phyloP scores from a whole-genome alignment of 2,113 vertebrate genomes.

The Bagarius yarrelli region DNA sequence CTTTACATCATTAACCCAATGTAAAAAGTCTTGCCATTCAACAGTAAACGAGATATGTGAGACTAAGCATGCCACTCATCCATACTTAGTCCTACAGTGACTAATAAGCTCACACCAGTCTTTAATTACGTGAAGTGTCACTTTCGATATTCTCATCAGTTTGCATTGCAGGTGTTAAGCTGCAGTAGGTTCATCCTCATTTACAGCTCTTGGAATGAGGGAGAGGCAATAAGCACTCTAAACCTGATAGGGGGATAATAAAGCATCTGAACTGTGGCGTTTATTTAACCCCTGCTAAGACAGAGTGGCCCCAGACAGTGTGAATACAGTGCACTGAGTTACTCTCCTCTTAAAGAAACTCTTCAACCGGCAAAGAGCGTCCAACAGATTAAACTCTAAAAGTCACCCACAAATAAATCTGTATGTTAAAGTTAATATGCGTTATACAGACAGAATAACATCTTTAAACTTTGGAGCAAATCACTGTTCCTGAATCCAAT shows the following conservation, averaged over 20 bases:
- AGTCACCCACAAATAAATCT: not conserved
- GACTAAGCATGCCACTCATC: slow-evolving; percentile 5
- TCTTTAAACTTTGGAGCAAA: not conserved
- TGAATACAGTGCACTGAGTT: slow-evolving; percentile 51
- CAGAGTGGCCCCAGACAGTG: slow-evolving; percentile 63
- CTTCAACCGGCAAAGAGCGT: not conserved
- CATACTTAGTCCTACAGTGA: slow-evolving; percentile 14
- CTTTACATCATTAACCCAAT: not conserved
- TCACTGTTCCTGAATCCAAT: not conserved
- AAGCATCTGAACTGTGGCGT: slow-evolving; percentile 69
- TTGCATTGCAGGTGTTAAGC: slow-evolving; percentile 23
- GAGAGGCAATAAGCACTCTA: not conserved
- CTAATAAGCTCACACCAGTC: slow-evolving; percentile 22
- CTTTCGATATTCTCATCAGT: slow-evolving; percentile 15
- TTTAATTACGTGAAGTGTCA: slow-evolving; percentile 33
- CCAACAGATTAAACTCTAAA: no score
- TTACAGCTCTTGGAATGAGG: not conserved
- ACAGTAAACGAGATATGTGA: slow-evolving; percentile 15
- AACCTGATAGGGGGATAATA: slow-evolving; percentile 3
- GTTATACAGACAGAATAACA: not conserved
- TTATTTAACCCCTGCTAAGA: slow-evolving; percentile 58
- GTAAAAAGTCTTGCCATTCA: not conserved
- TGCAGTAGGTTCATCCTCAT: slow-evolving; percentile 16
- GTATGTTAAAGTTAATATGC: not conserved
- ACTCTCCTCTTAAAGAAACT: not conserved